phyloP scores from a whole-genome alignment of 2,113 vertebrate species.

The Bucco capensis region DNA sequence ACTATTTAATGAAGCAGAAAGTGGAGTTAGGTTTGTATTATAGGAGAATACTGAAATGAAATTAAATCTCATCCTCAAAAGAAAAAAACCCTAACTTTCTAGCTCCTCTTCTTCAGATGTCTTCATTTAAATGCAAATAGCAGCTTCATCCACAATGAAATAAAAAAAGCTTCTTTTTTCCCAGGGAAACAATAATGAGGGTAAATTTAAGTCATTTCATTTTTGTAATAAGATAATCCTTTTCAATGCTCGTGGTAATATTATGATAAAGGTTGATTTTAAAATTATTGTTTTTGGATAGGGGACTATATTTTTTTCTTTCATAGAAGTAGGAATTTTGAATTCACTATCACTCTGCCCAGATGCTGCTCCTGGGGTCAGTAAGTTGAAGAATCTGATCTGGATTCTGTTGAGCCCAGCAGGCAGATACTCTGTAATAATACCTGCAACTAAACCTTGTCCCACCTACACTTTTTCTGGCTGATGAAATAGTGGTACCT shows the following conservation, averaged over 20 bases:
- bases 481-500: not conserved
- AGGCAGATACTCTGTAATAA: not conserved
- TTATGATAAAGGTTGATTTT: conserved; percentile 14
- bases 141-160: conserved; percentile 26
- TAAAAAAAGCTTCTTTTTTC: not conserved
- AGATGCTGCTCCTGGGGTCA: not conserved
- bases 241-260: not conserved
- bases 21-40: not conserved
- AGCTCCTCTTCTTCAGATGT: conserved; percentile 40
- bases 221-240: conserved; percentile 30
- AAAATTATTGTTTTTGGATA: conserved; percentile 53
- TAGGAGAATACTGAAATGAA: not conserved
- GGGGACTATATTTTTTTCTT: not conserved
- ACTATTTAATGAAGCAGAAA: conserved; percentile 25
- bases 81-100: not conserved
- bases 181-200: conserved; percentile 37
- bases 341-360: not conserved
- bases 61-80: conserved; percentile 31
- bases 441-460: not conserved
- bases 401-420: not conserved
- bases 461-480: not conserved
- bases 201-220: conserved; percentile 35
- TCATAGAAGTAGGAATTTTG: not conserved
- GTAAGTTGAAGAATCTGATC: not conserved
- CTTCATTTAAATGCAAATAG: conserved; percentile 70